phyloP scores from a whole-genome alignment of 1,140 invertebrate genomes.

The Odontomachus brunneus region DNA sequence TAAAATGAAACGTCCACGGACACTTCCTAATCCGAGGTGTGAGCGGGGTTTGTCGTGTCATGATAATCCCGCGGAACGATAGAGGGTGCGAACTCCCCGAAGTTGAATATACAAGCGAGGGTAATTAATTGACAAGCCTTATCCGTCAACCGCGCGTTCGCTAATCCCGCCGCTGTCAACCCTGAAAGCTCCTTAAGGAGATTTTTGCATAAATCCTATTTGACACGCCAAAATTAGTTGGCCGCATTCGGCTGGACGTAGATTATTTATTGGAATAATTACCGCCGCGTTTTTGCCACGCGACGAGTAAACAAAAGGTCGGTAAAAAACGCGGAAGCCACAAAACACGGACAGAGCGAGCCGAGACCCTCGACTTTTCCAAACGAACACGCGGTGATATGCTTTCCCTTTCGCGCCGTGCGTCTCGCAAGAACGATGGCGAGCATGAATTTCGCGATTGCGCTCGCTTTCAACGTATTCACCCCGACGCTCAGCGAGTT shows the following conservation, averaged over 20 bases:
- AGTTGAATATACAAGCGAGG: slow-evolving; percentile 74
- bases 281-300: too few relatives aligned
- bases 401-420: not conserved
- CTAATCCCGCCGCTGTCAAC: slow-evolving; percentile 38
- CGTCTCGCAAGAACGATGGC: not conserved
- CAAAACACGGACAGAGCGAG: too few relatives aligned
- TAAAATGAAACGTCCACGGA: slow-evolving; percentile 59
- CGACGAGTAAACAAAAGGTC: too few relatives aligned
- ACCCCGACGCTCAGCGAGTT: not conserved
- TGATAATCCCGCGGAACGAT: slow-evolving; percentile 74
- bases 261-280: too few relatives aligned
- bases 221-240: slow-evolving; percentile 31
- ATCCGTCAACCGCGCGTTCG: slow-evolving; percentile 54
- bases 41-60: slow-evolving; percentile 70
- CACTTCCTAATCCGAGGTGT: slow-evolving; percentile 57
- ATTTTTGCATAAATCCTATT: slow-evolving; percentile 61
- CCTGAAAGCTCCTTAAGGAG: slow-evolving; percentile 65
- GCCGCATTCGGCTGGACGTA: too few relatives aligned
- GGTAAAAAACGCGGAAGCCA: too few relatives aligned
- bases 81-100: slow-evolving; percentile 62
- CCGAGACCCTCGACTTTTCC: too few relatives aligned
- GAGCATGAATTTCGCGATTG: slow-evolving; percentile 29
- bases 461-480: slow-evolving; percentile 44
- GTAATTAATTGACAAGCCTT: slow-evolving; percentile 75
- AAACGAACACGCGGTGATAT: not conserved